Percentiles rank a stretch among this genome's conserved stretches.
These are phyloP conservation scores for Hyposmocoma kahamanoa DNA, from an alignment of 1,140 invertebrate species.

Conservation along the genomic window DNA sequence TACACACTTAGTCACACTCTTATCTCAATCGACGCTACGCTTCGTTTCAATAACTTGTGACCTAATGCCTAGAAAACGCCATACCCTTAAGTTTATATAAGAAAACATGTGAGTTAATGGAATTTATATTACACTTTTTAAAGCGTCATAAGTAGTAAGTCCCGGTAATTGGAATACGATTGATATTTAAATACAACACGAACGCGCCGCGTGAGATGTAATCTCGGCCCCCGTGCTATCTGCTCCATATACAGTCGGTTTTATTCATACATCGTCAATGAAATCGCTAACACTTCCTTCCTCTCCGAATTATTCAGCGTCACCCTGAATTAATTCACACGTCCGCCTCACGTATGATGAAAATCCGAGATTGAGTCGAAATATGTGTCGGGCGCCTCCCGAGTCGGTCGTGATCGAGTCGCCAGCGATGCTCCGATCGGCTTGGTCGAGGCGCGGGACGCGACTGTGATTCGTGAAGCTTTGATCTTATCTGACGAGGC, in stretches of 20 bases:
- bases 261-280: neutral
- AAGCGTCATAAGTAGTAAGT: no score
- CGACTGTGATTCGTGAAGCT: slow-evolving; percentile 60
- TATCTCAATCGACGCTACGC: no score
- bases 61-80: no score
- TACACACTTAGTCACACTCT: no score
- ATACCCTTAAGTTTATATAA: no score
- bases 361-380: slow-evolving; percentile 60
- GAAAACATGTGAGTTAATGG: no score
- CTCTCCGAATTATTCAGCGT: neutral
- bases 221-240: neutral
- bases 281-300: neutral
- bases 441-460: slow-evolving; percentile 42
- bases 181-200: neutral
- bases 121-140: no score
- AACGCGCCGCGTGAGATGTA: neutral
- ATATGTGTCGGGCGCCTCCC: slow-evolving; percentile 32
- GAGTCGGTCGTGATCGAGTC: slow-evolving; percentile 38
- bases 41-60: no score
- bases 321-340: no score
- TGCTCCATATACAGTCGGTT: neutral
- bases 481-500: slow-evolving; percentile 67
- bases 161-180: no score
- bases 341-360: slow-evolving; percentile 35
- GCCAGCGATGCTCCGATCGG: slow-evolving; percentile 32